Percentiles rank a stretch among this genome's conserved stretches.
Conservation (phyloP, 2,797 vertebrate genomes). For the Muraenolepis orangiensis region DNA sequence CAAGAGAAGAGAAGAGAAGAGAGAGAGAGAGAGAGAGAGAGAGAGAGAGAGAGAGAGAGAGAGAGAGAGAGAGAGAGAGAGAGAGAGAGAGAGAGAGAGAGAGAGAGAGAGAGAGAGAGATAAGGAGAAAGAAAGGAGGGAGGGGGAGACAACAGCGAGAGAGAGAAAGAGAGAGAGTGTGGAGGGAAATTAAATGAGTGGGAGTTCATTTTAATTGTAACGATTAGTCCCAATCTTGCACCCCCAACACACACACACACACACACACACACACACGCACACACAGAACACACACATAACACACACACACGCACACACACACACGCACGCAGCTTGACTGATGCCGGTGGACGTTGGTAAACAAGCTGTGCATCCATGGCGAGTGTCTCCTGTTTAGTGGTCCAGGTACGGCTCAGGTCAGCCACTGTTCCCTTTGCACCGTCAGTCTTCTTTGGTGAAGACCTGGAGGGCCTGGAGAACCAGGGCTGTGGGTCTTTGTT, state of each 20-base stretch:
- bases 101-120: slow-evolving; percentile 13
- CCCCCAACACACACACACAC: background rate
- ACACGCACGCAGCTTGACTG: slow-evolving; percentile 30
- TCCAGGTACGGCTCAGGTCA: background rate
- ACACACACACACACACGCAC: background rate
- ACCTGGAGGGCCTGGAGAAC: too few relatives aligned
- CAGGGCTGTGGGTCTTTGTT: too few relatives aligned
- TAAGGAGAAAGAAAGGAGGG: slow-evolving; percentile 15
- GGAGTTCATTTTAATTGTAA: slow-evolving; percentile 55
- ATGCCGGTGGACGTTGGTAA: slow-evolving; percentile 31
- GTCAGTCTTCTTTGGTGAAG: too few relatives aligned
- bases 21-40: slow-evolving; percentile 5
- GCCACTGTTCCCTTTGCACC: background rate
- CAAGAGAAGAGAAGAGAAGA: background rate
- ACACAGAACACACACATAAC: background rate
- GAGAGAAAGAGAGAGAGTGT: background rate
- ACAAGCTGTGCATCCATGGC: background rate
- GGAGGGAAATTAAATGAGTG: too few relatives aligned
- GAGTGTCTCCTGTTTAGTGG: background rate
- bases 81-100: slow-evolving; percentile 7
- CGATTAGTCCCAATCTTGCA: slow-evolving; percentile 21
- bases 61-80: slow-evolving; percentile 4
- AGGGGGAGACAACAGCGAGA: background rate
- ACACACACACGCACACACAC: background rate
- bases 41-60: background rate